These are phyloP conservation scores for Druon quercuslanigerum DNA, from an alignment of 1,140 invertebrate species.

Conservation along the genomic window DNA sequence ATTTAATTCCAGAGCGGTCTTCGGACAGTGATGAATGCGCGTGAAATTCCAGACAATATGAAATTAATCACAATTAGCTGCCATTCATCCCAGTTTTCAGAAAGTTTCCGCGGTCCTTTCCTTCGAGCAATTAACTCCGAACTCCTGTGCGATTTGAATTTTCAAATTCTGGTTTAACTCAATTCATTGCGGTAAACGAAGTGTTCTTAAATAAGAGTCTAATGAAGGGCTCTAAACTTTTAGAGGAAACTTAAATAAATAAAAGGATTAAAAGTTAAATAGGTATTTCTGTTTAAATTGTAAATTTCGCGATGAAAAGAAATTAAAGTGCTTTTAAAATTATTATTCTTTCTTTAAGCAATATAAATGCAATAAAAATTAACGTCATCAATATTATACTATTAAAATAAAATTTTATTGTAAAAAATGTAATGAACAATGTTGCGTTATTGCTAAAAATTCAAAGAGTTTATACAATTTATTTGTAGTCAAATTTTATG, in stretches of 20 bases:
- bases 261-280: no score
- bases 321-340: no score
- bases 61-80: conserved; percentile 68
- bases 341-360: no score
- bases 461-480: not conserved
- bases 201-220: no score
- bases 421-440: not conserved
- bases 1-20: conserved; percentile 39
- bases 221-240: no score
- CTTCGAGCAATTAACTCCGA: conserved; percentile 1
- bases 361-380: no score
- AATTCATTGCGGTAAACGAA: no score
- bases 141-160: conserved; percentile 20
- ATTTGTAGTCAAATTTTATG: not conserved
- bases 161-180: not conserved
- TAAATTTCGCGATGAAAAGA: no score
- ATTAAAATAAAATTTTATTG: no score
- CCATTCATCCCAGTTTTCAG: conserved; percentile 50
- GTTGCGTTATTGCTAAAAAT: not conserved
- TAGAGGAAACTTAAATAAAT: no score
- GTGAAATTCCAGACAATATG: conserved; percentile 58
- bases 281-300: no score
- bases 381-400: no score
- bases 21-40: conserved; percentile 44
- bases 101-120: conserved; percentile 50